phyloP scores from a whole-genome alignment of 2,797 vertebrate genomes.

The Microcaecilia unicolor region DNA sequence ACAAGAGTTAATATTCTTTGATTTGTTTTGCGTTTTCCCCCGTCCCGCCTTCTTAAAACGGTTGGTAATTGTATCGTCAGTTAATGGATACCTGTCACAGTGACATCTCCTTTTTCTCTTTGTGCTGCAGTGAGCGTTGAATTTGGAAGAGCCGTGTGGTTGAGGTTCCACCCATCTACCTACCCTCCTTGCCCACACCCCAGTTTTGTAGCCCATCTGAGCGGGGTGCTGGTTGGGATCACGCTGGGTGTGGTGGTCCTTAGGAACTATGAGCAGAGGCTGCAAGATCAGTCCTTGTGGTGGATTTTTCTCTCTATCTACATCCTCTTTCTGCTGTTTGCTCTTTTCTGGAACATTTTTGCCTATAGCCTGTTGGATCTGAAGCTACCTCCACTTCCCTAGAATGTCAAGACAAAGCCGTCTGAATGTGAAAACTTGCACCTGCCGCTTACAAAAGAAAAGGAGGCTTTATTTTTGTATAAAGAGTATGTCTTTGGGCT shows the following conservation, averaged over 20 bases:
- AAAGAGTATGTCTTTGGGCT: slow-evolving; percentile 2
- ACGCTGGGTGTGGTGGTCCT: slow-evolving; percentile 89
- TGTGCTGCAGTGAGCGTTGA: slow-evolving; percentile 85
- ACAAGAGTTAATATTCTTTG: no score
- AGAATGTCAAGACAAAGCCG: slow-evolving; percentile 28
- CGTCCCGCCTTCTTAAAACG: no score
- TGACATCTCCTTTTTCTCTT: neutral
- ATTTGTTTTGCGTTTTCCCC: no score
- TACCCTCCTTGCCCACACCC: slow-evolving; percentile 88
- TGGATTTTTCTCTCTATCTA: slow-evolving; percentile 95
- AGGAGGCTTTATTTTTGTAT: slow-evolving; percentile 42
- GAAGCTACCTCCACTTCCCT: slow-evolving; percentile 80
- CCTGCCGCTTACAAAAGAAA: slow-evolving; percentile 24
- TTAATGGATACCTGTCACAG: no score
- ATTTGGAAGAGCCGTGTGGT: slow-evolving; percentile 92
- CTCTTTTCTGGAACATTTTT: slow-evolving; percentile 93
- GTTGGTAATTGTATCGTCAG: no score
- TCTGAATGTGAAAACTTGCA: neutral
- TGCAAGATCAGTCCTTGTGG: slow-evolving; percentile 90
- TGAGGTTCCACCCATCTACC: slow-evolving; percentile 83
- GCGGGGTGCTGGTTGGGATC: slow-evolving; percentile 86
- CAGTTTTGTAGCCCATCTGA: slow-evolving; percentile 90
- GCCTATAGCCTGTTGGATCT: slow-evolving; percentile 85
- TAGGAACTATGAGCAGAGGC: slow-evolving; percentile 92
- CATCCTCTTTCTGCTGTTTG: slow-evolving; percentile 80